Conservation (phyloP, 1,140 invertebrate species). For the Radopholus similis region DNA sequence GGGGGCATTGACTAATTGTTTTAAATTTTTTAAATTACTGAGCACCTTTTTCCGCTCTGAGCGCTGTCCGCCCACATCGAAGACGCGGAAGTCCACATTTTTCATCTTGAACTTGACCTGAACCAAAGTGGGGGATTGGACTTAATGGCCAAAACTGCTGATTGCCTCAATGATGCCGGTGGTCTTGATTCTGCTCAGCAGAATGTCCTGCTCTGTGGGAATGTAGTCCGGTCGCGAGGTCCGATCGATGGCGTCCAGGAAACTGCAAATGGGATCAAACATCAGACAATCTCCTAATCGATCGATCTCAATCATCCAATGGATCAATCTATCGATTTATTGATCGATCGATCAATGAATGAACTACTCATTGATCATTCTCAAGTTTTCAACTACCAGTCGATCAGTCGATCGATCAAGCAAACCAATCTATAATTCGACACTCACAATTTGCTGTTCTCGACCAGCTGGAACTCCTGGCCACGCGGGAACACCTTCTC, state of each 20-base stretch:
- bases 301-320: too few relatives aligned
- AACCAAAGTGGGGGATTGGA: background rate
- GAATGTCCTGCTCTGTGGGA: conserved; percentile 92
- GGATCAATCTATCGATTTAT: too few relatives aligned
- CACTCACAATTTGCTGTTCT: conserved; percentile 11
- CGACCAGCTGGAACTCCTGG: conserved; percentile 62
- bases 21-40: too few relatives aligned
- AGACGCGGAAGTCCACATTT: conserved; percentile 59
- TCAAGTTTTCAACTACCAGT: too few relatives aligned
- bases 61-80: conserved; percentile 65
- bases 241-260: conserved; percentile 81
- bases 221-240: conserved; percentile 84
- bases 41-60: conserved; percentile 64
- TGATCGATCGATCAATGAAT: too few relatives aligned
- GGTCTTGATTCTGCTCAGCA: conserved; percentile 90
- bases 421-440: background rate
- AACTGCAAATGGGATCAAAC: conserved; percentile 40
- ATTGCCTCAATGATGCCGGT: conserved; percentile 84
- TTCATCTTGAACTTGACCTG: conserved; percentile 70
- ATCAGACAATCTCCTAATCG: too few relatives aligned
- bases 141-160: conserved; percentile 75
- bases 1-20: too few relatives aligned
- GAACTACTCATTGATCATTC: too few relatives aligned
- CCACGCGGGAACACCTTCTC: conserved; percentile 60
- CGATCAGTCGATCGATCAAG: conserved; percentile 36